Percentiles rank a stretch among this genome's conserved stretches.
phyloP scores from a whole-genome alignment of 2,113 vertebrate genomes.

The Prochilodus magdalenae region DNA sequence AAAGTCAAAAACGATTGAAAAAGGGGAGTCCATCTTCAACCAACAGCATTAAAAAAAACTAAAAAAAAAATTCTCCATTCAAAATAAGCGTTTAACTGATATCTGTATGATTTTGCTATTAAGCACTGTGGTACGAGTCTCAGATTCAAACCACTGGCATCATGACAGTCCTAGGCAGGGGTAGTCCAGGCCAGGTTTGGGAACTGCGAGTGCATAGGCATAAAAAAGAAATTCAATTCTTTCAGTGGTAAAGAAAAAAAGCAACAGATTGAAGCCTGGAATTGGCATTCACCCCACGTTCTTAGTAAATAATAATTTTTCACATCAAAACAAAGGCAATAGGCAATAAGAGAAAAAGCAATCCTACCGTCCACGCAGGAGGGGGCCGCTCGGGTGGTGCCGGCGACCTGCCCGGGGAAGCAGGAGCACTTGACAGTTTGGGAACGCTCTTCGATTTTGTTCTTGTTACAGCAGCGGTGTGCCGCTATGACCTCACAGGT shows the following conservation, averaged over 20 bases:
- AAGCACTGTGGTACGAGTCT: not conserved
- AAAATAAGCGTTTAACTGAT: too few relatives aligned
- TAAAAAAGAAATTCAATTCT: not conserved
- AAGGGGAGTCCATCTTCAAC: too few relatives aligned
- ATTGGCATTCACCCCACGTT: conserved; percentile 4
- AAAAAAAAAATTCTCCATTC: too few relatives aligned
- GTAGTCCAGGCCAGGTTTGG: not conserved
- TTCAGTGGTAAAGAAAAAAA: not conserved
- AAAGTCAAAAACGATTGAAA: too few relatives aligned
- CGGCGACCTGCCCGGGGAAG: conserved; percentile 95
- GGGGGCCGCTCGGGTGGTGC: conserved; percentile 91
- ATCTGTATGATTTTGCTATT: not conserved
- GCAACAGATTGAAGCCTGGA: not conserved
- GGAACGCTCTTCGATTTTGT: conserved; percentile 95
- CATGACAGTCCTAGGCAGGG: not conserved
- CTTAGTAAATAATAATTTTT: conserved; percentile 12
- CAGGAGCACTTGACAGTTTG: conserved; percentile 98
- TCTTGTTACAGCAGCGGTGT: conserved; percentile 96
- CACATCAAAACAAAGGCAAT: conserved; percentile 26
- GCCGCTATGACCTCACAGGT: conserved; percentile 94
- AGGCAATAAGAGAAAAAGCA: conserved; percentile 28
- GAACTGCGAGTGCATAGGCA: not conserved
- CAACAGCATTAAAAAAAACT: too few relatives aligned
- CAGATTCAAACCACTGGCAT: not conserved
- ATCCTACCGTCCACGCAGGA: conserved; percentile 95